phyloP scores from a whole-genome alignment of 2,797 vertebrate genomes.

The Anabas testudineus region DNA sequence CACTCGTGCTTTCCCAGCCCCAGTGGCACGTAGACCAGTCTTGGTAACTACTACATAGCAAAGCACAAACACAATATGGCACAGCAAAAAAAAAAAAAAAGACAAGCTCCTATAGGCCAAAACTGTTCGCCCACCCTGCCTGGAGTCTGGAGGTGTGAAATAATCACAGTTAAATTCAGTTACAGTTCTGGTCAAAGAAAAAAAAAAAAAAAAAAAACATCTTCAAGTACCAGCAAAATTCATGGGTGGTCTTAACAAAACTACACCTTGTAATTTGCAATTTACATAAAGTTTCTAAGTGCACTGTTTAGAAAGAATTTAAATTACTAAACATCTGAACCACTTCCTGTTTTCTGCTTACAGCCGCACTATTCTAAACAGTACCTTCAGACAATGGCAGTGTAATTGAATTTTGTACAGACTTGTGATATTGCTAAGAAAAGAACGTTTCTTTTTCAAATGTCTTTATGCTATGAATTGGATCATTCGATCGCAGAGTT shows the following conservation, averaged over 20 bases:
- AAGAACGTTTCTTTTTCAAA: background rate
- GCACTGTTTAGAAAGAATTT: background rate
- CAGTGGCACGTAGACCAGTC: conserved; percentile 47
- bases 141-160: conserved; percentile 46
- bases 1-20: conserved; percentile 51
- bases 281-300: background rate
- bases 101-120: conserved; percentile 6
- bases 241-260: background rate
- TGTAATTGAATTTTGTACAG: background rate
- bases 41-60: conserved; percentile 43
- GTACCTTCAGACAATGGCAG: background rate
- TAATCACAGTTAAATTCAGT: conserved; percentile 34
- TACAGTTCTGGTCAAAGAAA: conserved; percentile 3
- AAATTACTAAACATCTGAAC: conserved; percentile 2
- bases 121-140: background rate
- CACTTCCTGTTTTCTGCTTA: background rate
- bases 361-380: background rate
- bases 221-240: conserved; percentile 7
- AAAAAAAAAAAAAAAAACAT: conserved; percentile 14
- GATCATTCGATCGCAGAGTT: conserved; percentile 1
- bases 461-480: conserved; percentile 2
- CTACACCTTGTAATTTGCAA: background rate
- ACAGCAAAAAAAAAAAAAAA: conserved; percentile 43
- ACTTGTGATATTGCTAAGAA: background rate
- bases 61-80: conserved; percentile 33